Percentiles rank a stretch among this genome's conserved stretches.
phyloP scores from a whole-genome alignment of 1,140 invertebrate genomes.

The Trachymyrmex cornetzi region DNA sequence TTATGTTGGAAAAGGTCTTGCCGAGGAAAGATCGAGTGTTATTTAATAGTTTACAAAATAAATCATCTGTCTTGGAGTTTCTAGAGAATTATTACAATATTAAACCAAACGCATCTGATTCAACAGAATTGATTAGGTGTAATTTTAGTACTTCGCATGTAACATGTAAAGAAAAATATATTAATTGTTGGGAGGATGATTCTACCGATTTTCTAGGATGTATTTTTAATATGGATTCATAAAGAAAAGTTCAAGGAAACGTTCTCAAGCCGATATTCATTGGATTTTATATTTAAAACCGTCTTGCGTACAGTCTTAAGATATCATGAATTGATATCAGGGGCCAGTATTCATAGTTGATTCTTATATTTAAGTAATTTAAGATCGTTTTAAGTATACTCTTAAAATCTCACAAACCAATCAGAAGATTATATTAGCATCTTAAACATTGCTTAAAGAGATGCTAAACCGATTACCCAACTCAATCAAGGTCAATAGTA shows the following conservation, averaged over 20 bases:
- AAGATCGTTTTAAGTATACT: too few relatives aligned
- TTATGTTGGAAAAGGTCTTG: slow-evolving; percentile 95
- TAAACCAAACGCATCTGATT: slow-evolving; percentile 73
- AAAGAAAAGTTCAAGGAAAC: neutral
- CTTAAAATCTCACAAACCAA: too few relatives aligned
- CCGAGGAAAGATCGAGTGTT: slow-evolving; percentile 90
- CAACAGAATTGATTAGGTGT: slow-evolving; percentile 80
- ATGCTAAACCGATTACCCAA: too few relatives aligned
- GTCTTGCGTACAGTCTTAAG: too few relatives aligned
- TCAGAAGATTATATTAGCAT: too few relatives aligned
- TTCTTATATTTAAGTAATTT: too few relatives aligned
- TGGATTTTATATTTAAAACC: too few relatives aligned
- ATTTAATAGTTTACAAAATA: slow-evolving; percentile 93
- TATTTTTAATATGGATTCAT: slow-evolving; percentile 54
- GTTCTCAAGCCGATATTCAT: too few relatives aligned
- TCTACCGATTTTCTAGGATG: slow-evolving; percentile 33
- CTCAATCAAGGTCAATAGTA: too few relatives aligned
- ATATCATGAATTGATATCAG: too few relatives aligned
- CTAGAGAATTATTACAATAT: slow-evolving; percentile 88
- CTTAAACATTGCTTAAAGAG: too few relatives aligned
- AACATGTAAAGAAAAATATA: slow-evolving; percentile 44
- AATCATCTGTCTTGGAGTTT: slow-evolving; percentile 91
- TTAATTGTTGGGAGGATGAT: slow-evolving; percentile 48
- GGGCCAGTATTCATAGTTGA: too few relatives aligned
- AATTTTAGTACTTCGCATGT: slow-evolving; percentile 59